phyloP scores from a whole-genome alignment of 2,888 invertebrate genomes.

The Nysson spinosus region DNA sequence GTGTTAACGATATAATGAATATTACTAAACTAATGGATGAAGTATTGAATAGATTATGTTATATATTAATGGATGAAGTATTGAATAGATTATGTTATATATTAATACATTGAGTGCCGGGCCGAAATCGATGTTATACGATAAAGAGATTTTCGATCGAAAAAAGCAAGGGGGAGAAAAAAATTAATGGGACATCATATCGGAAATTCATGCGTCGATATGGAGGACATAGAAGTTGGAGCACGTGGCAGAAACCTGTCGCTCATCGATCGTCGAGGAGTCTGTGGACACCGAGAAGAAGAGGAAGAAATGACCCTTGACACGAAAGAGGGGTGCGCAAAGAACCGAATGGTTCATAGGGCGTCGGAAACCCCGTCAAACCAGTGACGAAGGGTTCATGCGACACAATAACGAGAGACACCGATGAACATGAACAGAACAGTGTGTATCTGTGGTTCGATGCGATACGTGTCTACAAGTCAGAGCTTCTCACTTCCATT shows the following conservation, averaged over 20 bases:
- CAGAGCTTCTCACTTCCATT: conserved; percentile 28
- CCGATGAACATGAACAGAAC: conserved; percentile 13
- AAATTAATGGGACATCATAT: conserved; percentile 8
- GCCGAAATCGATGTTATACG: no score
- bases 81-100: no score
- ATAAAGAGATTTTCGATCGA: no score
- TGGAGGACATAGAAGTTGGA: conserved; percentile 19
- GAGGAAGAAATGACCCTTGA: conserved; percentile 50
- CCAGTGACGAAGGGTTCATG: conserved; percentile 35
- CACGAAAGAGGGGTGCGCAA: conserved; percentile 14
- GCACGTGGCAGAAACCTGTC: conserved; percentile 46
- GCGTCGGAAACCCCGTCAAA: conserved; percentile 49
- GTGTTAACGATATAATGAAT: no score
- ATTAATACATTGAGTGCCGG: no score
- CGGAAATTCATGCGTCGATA: conserved; percentile 12
- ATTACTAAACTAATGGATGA: no score
- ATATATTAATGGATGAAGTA: no score
- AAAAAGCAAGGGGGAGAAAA: not conserved
- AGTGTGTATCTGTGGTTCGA: conserved; percentile 25
- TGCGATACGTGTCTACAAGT: conserved; percentile 31
- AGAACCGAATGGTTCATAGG: conserved; percentile 31
- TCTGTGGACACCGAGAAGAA: conserved; percentile 24
- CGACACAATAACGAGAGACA: conserved; percentile 42
- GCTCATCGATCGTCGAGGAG: conserved; percentile 41
- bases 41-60: no score